phyloP scores from a whole-genome alignment of 2,888 invertebrate species.

The Trichopoda pennipes region DNA sequence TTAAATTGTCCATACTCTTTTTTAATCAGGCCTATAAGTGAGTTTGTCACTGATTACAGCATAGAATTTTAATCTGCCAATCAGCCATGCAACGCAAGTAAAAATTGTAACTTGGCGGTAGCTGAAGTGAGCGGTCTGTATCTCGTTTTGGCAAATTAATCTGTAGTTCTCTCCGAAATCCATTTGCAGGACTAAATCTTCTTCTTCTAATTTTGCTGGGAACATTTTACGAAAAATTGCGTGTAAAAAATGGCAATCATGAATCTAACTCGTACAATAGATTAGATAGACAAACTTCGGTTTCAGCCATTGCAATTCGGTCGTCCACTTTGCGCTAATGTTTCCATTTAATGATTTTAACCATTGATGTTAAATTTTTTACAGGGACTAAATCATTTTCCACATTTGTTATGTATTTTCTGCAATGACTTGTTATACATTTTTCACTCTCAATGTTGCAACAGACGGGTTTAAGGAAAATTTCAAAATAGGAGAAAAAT shows the following conservation, averaged over 20 bases:
- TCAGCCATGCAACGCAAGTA: slow-evolving; percentile 38
- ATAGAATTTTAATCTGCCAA: slow-evolving; percentile 8
- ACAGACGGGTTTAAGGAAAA: slow-evolving; percentile 1
- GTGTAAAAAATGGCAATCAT: slow-evolving; percentile 30
- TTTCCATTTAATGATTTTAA: slow-evolving; percentile 31
- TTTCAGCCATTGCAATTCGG: slow-evolving; percentile 19
- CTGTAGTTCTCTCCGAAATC: slow-evolving; percentile 26
- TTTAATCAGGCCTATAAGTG: too few species aligned
- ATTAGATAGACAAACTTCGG: slow-evolving; percentile 24
- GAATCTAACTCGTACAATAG: slow-evolving; percentile 28
- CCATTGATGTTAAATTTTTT: background rate
- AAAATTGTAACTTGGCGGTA: slow-evolving; percentile 38
- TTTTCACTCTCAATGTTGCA: too few species aligned
- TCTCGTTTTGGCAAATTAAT: slow-evolving; percentile 30
- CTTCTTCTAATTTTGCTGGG: slow-evolving; percentile 17
- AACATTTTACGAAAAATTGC: slow-evolving; percentile 24
- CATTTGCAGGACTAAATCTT: slow-evolving; percentile 11
- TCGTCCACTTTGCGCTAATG: slow-evolving; percentile 34
- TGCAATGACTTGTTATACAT: too few species aligned
- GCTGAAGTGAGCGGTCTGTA: too few species aligned
- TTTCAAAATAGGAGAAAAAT: too few species aligned
- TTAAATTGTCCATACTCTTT: too few species aligned
- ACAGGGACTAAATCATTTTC: slow-evolving; percentile 19
- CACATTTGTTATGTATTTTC: slow-evolving; percentile 17
- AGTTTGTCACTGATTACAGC: too few species aligned